Evolutionary conservation across 2,113 vertebrate species (phyloP), one percentile per base, ranked within the genome.

Genomic region (Pseudonaja textilis): DNA sequence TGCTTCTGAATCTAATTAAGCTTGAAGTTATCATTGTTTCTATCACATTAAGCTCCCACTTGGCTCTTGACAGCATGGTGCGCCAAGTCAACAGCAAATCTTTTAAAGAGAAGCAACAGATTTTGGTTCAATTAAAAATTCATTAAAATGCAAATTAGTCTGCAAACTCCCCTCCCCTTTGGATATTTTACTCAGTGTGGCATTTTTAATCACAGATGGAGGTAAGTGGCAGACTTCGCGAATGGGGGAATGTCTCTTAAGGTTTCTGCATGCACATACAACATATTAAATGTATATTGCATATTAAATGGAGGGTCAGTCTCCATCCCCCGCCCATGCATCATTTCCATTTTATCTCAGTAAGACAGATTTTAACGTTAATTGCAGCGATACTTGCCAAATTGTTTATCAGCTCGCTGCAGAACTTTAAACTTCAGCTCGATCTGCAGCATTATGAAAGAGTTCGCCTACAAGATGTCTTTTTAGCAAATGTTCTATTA

Each of bases 81-180:
- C 96, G 97, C 96, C 96, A 97, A 97, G 97, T 97, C 98, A 97
- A 98, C 97, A 94, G 96, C 97, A 96, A 97, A 96, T 97, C 97
- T 98, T 98, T 90, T 97, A 97, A 98, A 97, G 97, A 97, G 97
- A 97, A 98, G 98, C 98, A 98, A 97, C 98, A 98, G 98, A 98
- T 98, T 98, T 98, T 54, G 96, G 97, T 97, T 98, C 98, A 98
- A 98, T 98, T 98, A 98, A 98, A 98, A 98, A 98, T 98, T 98
- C 97, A 98, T 98, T 98, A 98, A 98, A 98, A 98, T 98, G 98
- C 97, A 98, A 98, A 98, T 98, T 91, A 96, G 97, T 96, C 97
- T 96, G 96, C 97, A 95, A 95, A 93, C 93, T 94, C 96, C 93
- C 96, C 93, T 42, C 89, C 47, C 90, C 90, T 97, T 96, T 95